Base-by-base conservation (phyloP, 1,140 invertebrate species). In the Rhopalosiphum padi region DNA sequence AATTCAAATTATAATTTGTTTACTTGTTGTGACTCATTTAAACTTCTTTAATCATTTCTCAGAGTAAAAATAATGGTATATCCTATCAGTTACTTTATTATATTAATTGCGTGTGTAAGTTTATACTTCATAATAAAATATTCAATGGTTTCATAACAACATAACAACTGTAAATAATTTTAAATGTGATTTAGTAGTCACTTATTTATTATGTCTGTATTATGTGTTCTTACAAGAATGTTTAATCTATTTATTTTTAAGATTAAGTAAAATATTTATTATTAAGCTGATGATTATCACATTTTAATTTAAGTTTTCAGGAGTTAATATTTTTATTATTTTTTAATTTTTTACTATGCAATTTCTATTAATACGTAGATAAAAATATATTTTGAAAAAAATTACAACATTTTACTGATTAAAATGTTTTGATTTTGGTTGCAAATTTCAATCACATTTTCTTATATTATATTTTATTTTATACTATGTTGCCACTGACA, bases 401-500 rank as follows among this genome's bases (percentile, higher is more conserved):
- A n/a, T 35, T n/a, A 18, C 5, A 77, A 77, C 15, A n/a, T n/a
- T 77, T 77, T n/a, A 77, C 60, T 77, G 30, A 51, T 21, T 77
- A 77, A 77, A 77, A n/a, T n/a, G 30, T n/a, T 77, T 77, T 77
- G 60, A 77, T 77, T 77, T 77, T 77, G n/a, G 30, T 77, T n/a
- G 11, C 15, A 77, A 51, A 77, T 77, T n/a, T 77, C n/a, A 77
- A 18, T n/a, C 11, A 18, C 15, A 18, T 68, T 77, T n/a, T 77
- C n/a, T n/a, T 77, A 35, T n/a, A 77, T n/a, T 77, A 77, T 77
- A 77, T 18, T 77, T 77, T n/a, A 77, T 18, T 77, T 77, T 77
- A 77, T n/a, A 77, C n/a, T 68, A n/a, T 68, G 30, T 68, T 18
- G 30, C 60, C 30, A 18, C n/a, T 6, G 60, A 77, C 5, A 77